Conservation (phyloP, 1,140 invertebrate genomes). For the Lasaia peninsularis region DNA sequence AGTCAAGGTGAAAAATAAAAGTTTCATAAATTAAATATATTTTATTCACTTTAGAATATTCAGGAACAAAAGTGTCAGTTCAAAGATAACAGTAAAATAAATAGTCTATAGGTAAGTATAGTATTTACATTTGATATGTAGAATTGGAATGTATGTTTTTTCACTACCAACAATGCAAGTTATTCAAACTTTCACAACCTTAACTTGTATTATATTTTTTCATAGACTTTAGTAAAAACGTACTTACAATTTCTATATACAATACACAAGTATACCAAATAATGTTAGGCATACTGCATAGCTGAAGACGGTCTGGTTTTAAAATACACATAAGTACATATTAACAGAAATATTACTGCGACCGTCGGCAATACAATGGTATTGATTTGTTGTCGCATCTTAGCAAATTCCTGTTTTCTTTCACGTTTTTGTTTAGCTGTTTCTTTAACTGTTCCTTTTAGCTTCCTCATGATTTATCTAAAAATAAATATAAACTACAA, state of each 20-base stretch:
- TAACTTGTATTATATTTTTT: conserved; percentile 16
- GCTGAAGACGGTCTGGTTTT: conserved; percentile 82
- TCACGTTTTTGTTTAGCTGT: conserved; percentile 90
- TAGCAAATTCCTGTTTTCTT: conserved; percentile 87
- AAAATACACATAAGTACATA: conserved; percentile 86
- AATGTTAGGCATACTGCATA: conserved; percentile 59
- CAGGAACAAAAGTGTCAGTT: not conserved
- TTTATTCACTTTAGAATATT: conserved; percentile 6
- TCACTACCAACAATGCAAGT: not conserved
- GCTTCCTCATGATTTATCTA: conserved; percentile 81
- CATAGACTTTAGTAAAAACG: conserved; percentile 9
- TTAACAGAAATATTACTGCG: conserved; percentile 82
- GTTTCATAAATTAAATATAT: conserved; percentile 1
- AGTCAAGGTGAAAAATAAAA: not conserved
- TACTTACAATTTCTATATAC: conserved; percentile 1
- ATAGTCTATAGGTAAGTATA: conserved; percentile 21
- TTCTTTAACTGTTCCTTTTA: conserved; percentile 89
- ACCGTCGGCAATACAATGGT: conserved; percentile 87
- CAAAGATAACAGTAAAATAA: not conserved
- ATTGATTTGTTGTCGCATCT: conserved; percentile 86
- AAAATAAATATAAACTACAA: conserved; percentile 16
- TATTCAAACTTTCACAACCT: conserved; percentile 28
- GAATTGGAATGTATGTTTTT: conserved; percentile 8
- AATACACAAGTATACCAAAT: conserved; percentile 16
- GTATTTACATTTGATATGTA: conserved; percentile 46